These are phyloP conservation scores for Lerema accius DNA, from an alignment of 1,140 invertebrate species.

Conservation along the genomic window DNA sequence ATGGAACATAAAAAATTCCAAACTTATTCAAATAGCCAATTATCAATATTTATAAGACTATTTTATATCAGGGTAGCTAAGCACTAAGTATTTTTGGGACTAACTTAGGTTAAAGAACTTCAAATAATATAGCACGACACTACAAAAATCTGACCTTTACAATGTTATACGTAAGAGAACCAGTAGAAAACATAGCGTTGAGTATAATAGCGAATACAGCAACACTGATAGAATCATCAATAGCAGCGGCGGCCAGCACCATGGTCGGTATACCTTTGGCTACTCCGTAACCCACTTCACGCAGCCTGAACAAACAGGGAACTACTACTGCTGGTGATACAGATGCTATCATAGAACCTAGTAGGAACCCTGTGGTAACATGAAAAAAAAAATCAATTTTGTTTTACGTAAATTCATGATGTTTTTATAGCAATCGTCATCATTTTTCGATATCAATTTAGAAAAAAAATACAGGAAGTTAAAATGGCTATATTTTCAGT, in stretches of 20 bases:
- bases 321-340: constrained; percentile 98
- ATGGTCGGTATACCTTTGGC: constrained; percentile 97
- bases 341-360: constrained; percentile 94
- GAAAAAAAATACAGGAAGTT: not conserved
- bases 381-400: not conserved
- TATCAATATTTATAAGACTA: no score
- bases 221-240: constrained; percentile 94
- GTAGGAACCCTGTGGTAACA: constrained; percentile 84
- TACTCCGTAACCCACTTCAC: constrained; percentile 93
- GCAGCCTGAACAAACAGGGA: constrained; percentile 93
- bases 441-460: no score
- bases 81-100: no score
- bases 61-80: no score
- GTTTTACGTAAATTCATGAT: no score
- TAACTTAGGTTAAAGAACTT: no score
- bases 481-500: not conserved
- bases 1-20: constrained; percentile 6
- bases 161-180: constrained; percentile 85
- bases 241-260: constrained; percentile 94
- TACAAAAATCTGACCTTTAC: constrained; percentile 75
- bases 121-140: no score
- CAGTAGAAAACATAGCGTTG: constrained; percentile 91
- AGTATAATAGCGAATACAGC: constrained; percentile 95
- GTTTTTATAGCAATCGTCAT: no score
- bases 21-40: no score